These are phyloP conservation scores for Disparrhopalites patrizii DNA, from an alignment of 2,888 invertebrate species.

Conservation along the genomic window DNA sequence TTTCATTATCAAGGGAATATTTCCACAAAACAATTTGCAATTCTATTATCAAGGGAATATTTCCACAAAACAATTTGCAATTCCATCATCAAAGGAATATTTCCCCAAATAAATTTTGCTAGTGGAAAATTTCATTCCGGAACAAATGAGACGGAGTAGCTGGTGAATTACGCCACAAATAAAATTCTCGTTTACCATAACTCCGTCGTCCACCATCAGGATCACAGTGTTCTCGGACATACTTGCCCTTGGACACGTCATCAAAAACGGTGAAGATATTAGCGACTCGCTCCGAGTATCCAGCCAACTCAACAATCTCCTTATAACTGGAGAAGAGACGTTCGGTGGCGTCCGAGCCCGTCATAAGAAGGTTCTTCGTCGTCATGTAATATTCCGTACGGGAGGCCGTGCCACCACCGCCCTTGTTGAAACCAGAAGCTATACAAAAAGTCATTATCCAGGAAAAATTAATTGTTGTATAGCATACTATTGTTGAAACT, in stretches of 20 bases:
- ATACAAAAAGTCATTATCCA: slow-evolving; percentile 38
- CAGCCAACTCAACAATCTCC: slow-evolving; percentile 91
- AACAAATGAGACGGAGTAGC: too few species aligned
- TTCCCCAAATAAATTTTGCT: too few species aligned
- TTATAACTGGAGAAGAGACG: slow-evolving; percentile 50
- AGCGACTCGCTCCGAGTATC: slow-evolving; percentile 89
- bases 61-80: too few species aligned
- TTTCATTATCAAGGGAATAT: too few species aligned
- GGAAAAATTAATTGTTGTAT: neutral
- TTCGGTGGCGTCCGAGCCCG: slow-evolving; percentile 94
- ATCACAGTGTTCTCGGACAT: slow-evolving; percentile 53
- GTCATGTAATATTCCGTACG: slow-evolving; percentile 95
- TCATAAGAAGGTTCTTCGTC: slow-evolving; percentile 84
- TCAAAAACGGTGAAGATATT: slow-evolving; percentile 93
- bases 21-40: too few species aligned
- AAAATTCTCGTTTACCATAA: too few species aligned
- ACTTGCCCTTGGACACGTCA: slow-evolving; percentile 80
- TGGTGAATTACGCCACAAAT: too few species aligned
- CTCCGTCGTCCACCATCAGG: too few species aligned
- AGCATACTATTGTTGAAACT: neutral
- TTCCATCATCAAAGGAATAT: too few species aligned
- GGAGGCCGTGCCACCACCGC: slow-evolving; percentile 50
- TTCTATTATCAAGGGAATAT: too few species aligned
- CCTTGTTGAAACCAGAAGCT: slow-evolving; percentile 49
- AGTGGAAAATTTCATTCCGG: too few species aligned